phyloP scores from a whole-genome alignment of 1,140 invertebrate species.

The Mycetomoellerius zeteki region DNA sequence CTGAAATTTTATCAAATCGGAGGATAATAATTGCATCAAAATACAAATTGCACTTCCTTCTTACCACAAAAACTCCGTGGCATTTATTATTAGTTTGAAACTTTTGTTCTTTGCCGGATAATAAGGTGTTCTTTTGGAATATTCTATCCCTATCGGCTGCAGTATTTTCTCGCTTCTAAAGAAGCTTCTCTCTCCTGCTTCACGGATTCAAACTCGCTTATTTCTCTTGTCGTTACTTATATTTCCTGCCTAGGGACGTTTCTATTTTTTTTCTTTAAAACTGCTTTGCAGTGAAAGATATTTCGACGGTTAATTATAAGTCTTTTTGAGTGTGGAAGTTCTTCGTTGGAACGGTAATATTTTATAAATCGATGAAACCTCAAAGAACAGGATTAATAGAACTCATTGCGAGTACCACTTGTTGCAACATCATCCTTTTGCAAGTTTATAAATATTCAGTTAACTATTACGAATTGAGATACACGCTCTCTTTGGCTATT shows the following conservation, averaged over 20 bases:
- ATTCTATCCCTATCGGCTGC: not conserved
- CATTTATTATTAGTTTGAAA: conserved; percentile 13
- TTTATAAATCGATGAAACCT: conserved; percentile 26
- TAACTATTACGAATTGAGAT: not conserved
- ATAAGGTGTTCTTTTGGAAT: conserved; percentile 1
- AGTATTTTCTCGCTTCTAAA: conserved; percentile 25
- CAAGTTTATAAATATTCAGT: conserved; percentile 36
- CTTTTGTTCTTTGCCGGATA: not conserved
- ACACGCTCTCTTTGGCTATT: not conserved
- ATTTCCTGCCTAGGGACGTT: not conserved
- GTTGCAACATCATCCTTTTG: conserved; percentile 31
- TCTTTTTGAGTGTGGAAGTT: conserved; percentile 8
- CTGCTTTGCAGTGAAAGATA: not conserved
- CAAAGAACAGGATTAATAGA: conserved; percentile 23
- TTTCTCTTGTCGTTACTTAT: conserved; percentile 23
- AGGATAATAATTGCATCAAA: conserved; percentile 25
- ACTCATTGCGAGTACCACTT: not conserved
- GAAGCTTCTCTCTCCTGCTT: not conserved
- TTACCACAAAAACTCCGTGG: not conserved
- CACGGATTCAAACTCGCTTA: not conserved
- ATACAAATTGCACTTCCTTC: not conserved
- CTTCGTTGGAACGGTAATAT: not conserved
- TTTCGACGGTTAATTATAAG: conserved; percentile 27
- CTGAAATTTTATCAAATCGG: conserved; percentile 7
- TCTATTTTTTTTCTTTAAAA: conserved; percentile 14